Evolutionary conservation across 2,888 invertebrate species (phyloP).

Genomic region (Dione vanillae): DNA sequence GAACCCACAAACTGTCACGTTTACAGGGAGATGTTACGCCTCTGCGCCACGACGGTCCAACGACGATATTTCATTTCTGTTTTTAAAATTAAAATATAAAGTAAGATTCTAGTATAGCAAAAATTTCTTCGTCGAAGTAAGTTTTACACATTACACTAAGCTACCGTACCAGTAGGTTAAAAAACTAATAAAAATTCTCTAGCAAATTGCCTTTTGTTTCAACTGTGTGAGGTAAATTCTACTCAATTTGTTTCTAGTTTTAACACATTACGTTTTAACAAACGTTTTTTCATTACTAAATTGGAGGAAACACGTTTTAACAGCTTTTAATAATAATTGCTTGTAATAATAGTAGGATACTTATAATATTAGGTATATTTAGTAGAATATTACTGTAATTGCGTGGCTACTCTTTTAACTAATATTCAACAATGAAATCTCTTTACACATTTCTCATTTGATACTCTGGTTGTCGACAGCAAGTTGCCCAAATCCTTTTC

Average conservation of each 20-base stretch:
- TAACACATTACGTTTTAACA: not conserved
- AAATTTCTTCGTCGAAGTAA: not conserved
- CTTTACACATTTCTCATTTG: too few relatives aligned
- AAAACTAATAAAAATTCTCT: slow-evolving; percentile 22
- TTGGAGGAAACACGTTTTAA: not conserved
- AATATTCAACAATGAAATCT: too few relatives aligned
- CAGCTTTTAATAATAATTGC: not conserved
- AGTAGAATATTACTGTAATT: too few relatives aligned
- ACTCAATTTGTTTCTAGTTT: not conserved
- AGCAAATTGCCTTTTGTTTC: slow-evolving; percentile 20
- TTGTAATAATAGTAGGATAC: too few relatives aligned
- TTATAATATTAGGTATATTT: too few relatives aligned
- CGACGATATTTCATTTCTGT: not conserved
- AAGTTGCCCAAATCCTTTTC: too few relatives aligned
- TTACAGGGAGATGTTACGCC: too few relatives aligned
- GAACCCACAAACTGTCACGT: too few relatives aligned
- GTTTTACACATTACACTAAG: not conserved
- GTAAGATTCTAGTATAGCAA: not conserved
- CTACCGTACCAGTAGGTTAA: not conserved
- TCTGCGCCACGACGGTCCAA: too few relatives aligned
- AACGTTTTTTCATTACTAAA: not conserved
- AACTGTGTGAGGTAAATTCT: not conserved
- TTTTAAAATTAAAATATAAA: not conserved
- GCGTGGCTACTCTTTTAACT: too few relatives aligned
- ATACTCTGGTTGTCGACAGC: too few relatives aligned